Conservation (phyloP, 2,888 invertebrate genomes). For the Drosophila cognata region DNA sequence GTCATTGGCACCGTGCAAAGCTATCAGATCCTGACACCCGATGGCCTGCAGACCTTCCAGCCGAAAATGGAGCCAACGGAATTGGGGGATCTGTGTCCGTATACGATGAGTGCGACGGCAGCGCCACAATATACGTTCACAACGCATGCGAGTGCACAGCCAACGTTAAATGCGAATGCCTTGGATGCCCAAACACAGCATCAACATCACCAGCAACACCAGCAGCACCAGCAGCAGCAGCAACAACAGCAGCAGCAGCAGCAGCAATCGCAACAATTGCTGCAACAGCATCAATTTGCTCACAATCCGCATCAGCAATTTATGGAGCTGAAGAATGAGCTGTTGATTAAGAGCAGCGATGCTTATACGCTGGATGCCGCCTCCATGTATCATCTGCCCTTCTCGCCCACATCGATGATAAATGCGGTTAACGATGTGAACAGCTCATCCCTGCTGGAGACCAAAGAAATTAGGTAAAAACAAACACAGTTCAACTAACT, state of each 20-base stretch:
- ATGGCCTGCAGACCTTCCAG: constrained; percentile 83
- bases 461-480: constrained; percentile 85
- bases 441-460: constrained; percentile 83
- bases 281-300: constrained; percentile 70
- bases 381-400: constrained; percentile 84
- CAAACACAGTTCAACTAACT: constrained; percentile 13
- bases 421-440: constrained; percentile 84
- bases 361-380: constrained; percentile 82
- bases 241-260: constrained; percentile 64
- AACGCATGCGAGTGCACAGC: constrained; percentile 77
- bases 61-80: constrained; percentile 73
- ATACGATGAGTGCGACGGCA: constrained; percentile 67
- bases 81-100: constrained; percentile 81
- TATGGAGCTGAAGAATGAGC: constrained; percentile 83
- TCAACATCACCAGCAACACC: constrained; percentile 69
- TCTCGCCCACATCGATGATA: constrained; percentile 84
- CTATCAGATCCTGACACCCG: constrained; percentile 83
- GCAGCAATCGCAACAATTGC: constrained; percentile 55
- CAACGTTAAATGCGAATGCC: constrained; percentile 70
- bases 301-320: constrained; percentile 81
- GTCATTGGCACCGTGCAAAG: constrained; percentile 84
- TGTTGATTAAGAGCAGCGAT: constrained; percentile 82
- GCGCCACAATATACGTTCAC: constrained; percentile 82
- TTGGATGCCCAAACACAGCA: constrained; percentile 69
- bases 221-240: constrained; percentile 61